These are phyloP conservation scores for Andricus curvator DNA, from an alignment of 2,888 invertebrate species.

Conservation along the genomic window DNA sequence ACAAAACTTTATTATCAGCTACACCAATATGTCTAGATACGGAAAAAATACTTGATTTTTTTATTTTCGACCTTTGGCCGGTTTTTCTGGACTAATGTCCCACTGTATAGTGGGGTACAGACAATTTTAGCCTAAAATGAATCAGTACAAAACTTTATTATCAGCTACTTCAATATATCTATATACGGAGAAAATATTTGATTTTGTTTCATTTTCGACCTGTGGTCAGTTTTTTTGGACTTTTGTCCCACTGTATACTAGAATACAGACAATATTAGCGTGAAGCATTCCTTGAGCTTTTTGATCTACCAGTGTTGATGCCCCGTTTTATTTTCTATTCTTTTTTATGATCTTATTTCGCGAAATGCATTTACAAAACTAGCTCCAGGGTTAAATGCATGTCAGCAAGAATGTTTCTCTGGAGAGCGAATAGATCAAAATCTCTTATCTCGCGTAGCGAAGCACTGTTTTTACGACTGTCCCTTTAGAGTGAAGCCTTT, in stretches of 20 bases:
- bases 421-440: conserved; percentile 47
- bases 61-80: too few relatives aligned
- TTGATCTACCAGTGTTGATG: conserved; percentile 2
- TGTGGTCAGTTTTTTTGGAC: too few relatives aligned
- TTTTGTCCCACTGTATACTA: neutral
- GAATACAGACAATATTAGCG: neutral
- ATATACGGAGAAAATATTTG: too few relatives aligned
- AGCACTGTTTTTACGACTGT: conserved; percentile 68
- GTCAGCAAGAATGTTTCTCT: conserved; percentile 48
- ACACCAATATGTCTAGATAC: too few relatives aligned
- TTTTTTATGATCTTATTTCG: conserved; percentile 30
- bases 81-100: too few relatives aligned
- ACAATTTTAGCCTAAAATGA: too few relatives aligned
- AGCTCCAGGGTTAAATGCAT: conserved; percentile 45
- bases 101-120: too few relatives aligned
- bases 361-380: conserved; percentile 44
- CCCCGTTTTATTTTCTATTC: conserved; percentile 32
- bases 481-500: conserved; percentile 68
- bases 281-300: neutral
- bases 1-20: too few relatives aligned
- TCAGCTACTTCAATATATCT: too few relatives aligned
- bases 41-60: too few relatives aligned
- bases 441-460: conserved; percentile 57
- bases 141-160: too few relatives aligned
- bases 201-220: too few relatives aligned